Evolutionary conservation across 2,888 invertebrate genomes (phyloP).

Genomic region (Cyclophora albipunctata): DNA sequence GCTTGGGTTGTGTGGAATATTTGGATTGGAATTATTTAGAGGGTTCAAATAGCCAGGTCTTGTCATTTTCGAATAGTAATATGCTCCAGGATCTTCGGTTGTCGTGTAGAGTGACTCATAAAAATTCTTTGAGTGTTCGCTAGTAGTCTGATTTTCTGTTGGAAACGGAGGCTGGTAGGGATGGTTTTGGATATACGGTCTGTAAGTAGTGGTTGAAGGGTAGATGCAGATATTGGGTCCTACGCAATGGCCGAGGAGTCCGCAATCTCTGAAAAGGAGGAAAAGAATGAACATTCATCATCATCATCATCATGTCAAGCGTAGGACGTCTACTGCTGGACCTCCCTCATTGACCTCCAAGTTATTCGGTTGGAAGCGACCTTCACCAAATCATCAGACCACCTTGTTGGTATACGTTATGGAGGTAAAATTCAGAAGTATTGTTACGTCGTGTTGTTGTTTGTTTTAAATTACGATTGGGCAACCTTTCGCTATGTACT

Average conservation of each 20-base stretch:
- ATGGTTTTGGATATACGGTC: background rate
- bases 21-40: too few species aligned
- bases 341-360: too few species aligned
- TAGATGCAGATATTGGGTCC: slow-evolving; percentile 46
- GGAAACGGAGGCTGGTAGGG: slow-evolving; percentile 1
- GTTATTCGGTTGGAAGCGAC: too few species aligned
- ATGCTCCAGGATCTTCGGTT: background rate
- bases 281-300: background rate
- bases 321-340: background rate
- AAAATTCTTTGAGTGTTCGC: slow-evolving; percentile 1
- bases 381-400: too few species aligned
- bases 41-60: too few species aligned
- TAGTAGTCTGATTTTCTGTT: slow-evolving; percentile 3
- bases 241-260: slow-evolving; percentile 44
- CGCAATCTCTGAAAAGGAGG: slow-evolving; percentile 59
- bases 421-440: too few species aligned
- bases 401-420: too few species aligned
- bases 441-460: too few species aligned
- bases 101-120: slow-evolving; percentile 10
- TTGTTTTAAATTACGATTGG: too few species aligned
- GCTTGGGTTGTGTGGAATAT: background rate
- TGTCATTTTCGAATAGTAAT: too few species aligned
- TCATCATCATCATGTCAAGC: too few species aligned
- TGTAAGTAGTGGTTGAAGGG: slow-evolving; percentile 28
- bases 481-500: too few species aligned